These are phyloP conservation scores for Capricornis sumatraensis DNA, from an alignment of 2,113 vertebrate genomes.

Conservation along the genomic window DNA sequence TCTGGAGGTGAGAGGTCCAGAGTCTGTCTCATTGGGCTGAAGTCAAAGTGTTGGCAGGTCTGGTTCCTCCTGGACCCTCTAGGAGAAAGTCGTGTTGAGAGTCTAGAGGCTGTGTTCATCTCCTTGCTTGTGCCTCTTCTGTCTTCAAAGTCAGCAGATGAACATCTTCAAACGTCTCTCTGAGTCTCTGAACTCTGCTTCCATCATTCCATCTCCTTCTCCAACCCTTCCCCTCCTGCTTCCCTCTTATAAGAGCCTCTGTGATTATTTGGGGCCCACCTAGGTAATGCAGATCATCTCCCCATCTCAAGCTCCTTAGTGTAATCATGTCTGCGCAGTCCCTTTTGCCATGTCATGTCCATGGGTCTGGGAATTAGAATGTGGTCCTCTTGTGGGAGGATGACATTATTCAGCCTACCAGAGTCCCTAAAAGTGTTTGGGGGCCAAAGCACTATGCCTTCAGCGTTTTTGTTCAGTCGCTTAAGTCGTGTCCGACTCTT, in stretches of 20 bases:
- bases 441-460: neutral
- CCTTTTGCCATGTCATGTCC: neutral
- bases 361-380: neutral
- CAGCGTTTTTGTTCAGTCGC: neutral
- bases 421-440: neutral
- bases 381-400: neutral
- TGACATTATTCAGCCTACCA: neutral
- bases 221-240: neutral
- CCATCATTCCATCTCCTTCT: neutral
- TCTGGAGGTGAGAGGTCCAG: neutral
- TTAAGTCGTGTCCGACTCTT: neutral
- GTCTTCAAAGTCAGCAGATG: neutral
- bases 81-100: neutral
- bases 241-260: neutral
- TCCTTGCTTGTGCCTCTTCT: neutral
- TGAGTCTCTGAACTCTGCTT: neutral
- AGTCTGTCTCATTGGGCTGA: neutral
- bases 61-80: neutral
- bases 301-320: neutral
- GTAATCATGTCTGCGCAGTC: neutral
- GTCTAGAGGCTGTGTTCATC: neutral
- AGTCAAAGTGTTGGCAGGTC: neutral
- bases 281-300: neutral
- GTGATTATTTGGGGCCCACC: neutral
- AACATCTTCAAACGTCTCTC: neutral